Evolutionary conservation across 1,140 invertebrate genomes (phyloP), one percentile per base, ranked within the genome.

Genomic region (Drosophila subpulchrella): DNA sequence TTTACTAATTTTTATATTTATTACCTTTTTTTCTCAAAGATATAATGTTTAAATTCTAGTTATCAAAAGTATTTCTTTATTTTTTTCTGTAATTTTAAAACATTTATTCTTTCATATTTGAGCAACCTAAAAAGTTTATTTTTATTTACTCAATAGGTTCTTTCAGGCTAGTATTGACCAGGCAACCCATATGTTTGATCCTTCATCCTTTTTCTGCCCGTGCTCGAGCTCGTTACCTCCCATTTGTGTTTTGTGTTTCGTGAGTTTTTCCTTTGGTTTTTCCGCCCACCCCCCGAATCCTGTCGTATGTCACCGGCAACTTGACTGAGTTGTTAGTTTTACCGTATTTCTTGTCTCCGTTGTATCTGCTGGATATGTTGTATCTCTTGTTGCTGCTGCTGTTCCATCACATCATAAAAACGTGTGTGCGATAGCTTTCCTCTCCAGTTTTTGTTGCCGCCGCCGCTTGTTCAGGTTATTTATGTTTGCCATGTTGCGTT

Each of bases 401-500:
- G 58, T 39, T 67, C 54, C 58, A 67, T 59, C 81, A 85, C 83
- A 85, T 85, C 82, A 86, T 85, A 85, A 85, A 88, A 86, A 71
- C 75, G 71, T 82, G 55, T 81, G 63, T 66, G 58, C 36, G 27
- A 17, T 50, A 20, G 59, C 27, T 38, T 60, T 62, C 20, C 56
- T 46, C 48, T 55, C 41, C 53, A 46, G 44, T 44, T 75, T 20
- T 42, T 56, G 53, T n/a, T 67, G 42, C 41, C 48, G 54, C 42
- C 41, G 12, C 66, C 75, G 48, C 75, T 86, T 63, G 83, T 83
- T 83, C 73, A 48, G 76, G 76, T 89, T 88, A 88, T 88, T 88
- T 88, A 88, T 88, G 83, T 89, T 89, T 89, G 83, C 86, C 83
- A 89, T 88, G 83, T 88, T 88, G 84, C 79, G 83, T 89, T 88